These are phyloP conservation scores for Zelostemma sp. DNA, from an alignment of 1,140 invertebrate genomes.

Conservation along the genomic window DNA sequence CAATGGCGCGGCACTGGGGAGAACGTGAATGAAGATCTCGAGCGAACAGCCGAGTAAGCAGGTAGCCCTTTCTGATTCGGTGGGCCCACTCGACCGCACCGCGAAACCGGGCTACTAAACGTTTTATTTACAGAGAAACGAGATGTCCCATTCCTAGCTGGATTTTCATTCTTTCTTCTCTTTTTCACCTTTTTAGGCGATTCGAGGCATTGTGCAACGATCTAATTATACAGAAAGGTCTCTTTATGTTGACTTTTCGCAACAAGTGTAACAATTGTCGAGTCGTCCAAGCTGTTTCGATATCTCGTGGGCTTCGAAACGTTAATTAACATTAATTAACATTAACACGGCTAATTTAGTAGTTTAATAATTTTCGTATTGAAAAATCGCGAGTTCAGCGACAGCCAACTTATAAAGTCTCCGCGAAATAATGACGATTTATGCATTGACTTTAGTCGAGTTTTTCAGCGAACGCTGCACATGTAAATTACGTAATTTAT, in stretches of 20 bases:
- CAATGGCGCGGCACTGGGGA: conserved; percentile 29
- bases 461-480: too few species aligned
- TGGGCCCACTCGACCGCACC: conserved; percentile 55
- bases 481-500: neutral
- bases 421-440: too few species aligned
- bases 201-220: neutral
- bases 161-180: conserved; percentile 14
- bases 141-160: conserved; percentile 1
- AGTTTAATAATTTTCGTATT: too few species aligned
- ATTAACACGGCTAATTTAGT: too few species aligned
- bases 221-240: neutral
- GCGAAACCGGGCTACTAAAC: conserved; percentile 55
- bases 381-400: too few species aligned
- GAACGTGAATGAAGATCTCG: conserved; percentile 56
- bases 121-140: conserved; percentile 54
- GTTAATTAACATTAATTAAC: too few species aligned
- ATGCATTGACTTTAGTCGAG: too few species aligned
- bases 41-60: conserved; percentile 31
- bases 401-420: too few species aligned
- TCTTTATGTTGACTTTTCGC: conserved; percentile 46
- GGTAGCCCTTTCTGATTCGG: conserved; percentile 52
- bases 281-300: conserved; percentile 5
- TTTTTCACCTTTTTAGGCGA: too few species aligned
- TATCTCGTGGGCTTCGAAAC: too few species aligned
- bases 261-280: conserved; percentile 55